These are phyloP conservation scores for Polia nebulosa DNA, from an alignment of 2,888 invertebrate genomes.

Conservation along the genomic window DNA sequence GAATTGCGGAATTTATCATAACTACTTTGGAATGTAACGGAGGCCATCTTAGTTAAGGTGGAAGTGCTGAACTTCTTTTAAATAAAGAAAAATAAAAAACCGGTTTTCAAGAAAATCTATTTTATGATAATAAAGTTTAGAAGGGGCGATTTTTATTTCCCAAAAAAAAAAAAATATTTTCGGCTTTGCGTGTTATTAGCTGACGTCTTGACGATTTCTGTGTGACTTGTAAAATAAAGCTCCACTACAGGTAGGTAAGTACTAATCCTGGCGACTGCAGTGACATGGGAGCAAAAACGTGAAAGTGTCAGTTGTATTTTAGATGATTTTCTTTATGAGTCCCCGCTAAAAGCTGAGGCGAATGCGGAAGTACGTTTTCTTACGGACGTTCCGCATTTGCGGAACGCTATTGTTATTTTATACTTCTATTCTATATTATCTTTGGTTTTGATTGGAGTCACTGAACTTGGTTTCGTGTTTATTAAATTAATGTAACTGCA, in stretches of 20 bases:
- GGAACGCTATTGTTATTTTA: too few relatives aligned
- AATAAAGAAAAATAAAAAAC: background rate
- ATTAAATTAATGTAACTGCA: conserved; percentile 30
- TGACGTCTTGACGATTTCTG: too few relatives aligned
- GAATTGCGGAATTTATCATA: conserved; percentile 37
- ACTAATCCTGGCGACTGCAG: too few relatives aligned
- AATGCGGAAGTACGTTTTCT: background rate
- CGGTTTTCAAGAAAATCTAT: background rate
- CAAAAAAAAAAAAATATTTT: too few relatives aligned
- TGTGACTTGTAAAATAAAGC: too few relatives aligned
- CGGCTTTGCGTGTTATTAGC: too few relatives aligned
- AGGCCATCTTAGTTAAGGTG: too few relatives aligned
- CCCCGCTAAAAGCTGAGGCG: background rate
- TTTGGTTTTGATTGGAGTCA: conserved; percentile 48
- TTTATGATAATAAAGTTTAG: background rate
- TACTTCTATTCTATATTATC: conserved; percentile 31
- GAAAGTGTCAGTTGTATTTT: too few relatives aligned
- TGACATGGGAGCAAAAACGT: too few relatives aligned
- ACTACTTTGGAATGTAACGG: background rate
- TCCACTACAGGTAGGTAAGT: too few relatives aligned
- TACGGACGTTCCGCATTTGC: background rate
- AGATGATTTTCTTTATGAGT: background rate
- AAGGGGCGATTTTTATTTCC: too few relatives aligned
- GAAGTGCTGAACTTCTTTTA: background rate
- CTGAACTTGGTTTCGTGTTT: conserved; percentile 50